phyloP scores from a whole-genome alignment of 2,797 vertebrate genomes.

The Lates japonicus region DNA sequence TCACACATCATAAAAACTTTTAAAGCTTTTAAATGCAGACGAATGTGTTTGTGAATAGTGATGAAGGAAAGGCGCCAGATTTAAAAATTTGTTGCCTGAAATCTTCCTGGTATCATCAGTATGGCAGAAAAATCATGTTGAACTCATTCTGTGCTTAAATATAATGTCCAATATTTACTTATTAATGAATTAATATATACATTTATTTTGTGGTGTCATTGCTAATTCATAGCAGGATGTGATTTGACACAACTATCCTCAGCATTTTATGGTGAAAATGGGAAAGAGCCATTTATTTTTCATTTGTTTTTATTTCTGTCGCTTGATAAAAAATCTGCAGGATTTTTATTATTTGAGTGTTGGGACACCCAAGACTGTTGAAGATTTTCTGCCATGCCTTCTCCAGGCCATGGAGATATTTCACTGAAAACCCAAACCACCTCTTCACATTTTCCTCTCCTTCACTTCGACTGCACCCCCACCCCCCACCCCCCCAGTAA shows the following conservation, averaged over 20 bases:
- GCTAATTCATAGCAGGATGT: neutral
- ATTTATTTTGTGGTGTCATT: neutral
- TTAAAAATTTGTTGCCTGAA: neutral
- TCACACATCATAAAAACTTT: conserved; percentile 19
- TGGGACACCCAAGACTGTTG: conserved; percentile 23
- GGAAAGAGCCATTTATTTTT: neutral
- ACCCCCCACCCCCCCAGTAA: neutral
- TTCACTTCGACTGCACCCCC: conserved; percentile 11
- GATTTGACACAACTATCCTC: neutral
- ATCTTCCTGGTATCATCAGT: too few relatives aligned
- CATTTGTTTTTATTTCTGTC: neutral
- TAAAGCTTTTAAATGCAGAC: neutral
- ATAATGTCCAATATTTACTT: neutral
- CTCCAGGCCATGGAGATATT: conserved; percentile 32
- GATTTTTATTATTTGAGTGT: conserved; percentile 11
- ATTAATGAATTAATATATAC: neutral
- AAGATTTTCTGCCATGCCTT: conserved; percentile 6
- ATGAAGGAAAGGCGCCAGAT: neutral
- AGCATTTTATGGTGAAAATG: neutral
- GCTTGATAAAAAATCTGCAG: neutral
- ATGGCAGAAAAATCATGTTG: too few relatives aligned
- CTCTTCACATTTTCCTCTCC: conserved; percentile 45
- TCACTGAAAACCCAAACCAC: conserved; percentile 51
- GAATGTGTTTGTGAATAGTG: neutral
- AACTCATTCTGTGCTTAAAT: neutral